phyloP scores from a whole-genome alignment of 2,888 invertebrate species.

The Meteorus cinctellus region DNA sequence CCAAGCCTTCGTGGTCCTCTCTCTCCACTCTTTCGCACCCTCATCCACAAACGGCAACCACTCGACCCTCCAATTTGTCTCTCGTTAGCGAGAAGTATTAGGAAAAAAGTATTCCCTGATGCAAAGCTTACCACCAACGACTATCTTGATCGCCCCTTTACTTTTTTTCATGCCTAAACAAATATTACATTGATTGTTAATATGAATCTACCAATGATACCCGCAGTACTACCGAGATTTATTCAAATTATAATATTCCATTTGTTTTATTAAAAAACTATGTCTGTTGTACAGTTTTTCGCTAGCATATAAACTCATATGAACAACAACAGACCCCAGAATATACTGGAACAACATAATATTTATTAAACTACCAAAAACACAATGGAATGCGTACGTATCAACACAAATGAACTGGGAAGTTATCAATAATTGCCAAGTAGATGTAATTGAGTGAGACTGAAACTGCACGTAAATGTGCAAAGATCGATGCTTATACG shows the following conservation, averaged over 20 bases:
- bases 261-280: no score
- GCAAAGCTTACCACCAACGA: neutral
- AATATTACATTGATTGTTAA: no score
- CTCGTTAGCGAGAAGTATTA: conserved; percentile 47
- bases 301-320: no score
- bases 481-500: neutral
- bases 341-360: no score
- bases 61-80: conserved; percentile 50
- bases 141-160: no score
- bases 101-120: conserved; percentile 31
- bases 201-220: no score
- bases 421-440: neutral
- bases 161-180: no score
- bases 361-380: no score
- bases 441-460: neutral
- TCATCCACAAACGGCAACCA: conserved; percentile 35
- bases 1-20: neutral
- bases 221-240: no score
- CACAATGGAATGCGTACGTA: neutral
- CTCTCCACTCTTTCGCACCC: conserved; percentile 2
- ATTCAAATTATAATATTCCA: no score
- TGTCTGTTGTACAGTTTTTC: no score
- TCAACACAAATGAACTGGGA: neutral
- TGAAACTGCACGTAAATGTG: neutral
- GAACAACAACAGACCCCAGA: no score